Percentiles rank a stretch among this genome's conserved stretches.
Evolutionary conservation across 2,888 invertebrate genomes (phyloP).

Genomic region (Latrodectus elegans): DNA sequence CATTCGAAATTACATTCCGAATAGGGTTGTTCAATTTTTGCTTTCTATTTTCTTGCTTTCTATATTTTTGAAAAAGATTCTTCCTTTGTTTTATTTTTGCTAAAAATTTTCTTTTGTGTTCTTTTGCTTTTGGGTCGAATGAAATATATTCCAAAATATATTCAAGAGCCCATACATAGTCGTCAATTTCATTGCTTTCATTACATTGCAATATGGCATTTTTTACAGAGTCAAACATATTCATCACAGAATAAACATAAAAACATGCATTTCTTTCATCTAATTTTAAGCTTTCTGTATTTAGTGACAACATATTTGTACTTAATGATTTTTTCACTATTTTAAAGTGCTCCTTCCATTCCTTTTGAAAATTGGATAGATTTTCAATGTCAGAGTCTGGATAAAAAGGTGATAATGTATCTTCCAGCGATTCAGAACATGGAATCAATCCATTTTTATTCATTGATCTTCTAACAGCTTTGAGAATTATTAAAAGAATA

Average conservation of each 20-base stretch:
- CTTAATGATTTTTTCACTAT: background rate
- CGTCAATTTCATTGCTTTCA: background rate
- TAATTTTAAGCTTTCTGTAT: background rate
- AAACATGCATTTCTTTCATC: background rate
- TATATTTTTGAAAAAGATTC: background rate
- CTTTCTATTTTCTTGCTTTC: background rate
- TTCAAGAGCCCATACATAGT: slow-evolving; percentile 6
- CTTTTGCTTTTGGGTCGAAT: background rate
- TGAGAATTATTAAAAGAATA: background rate
- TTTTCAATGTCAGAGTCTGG: background rate
- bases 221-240: background rate
- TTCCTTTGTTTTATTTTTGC: background rate
- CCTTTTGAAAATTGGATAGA: background rate
- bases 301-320: background rate
- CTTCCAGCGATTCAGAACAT: background rate
- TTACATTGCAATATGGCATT: background rate
- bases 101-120: background rate
- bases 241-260: slow-evolving; percentile 6
- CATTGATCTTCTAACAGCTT: background rate
- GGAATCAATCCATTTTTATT: background rate
- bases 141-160: slow-evolving; percentile 13
- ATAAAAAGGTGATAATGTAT: background rate
- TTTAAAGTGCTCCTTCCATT: slow-evolving; percentile 10
- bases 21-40: background rate
- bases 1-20: background rate